Percentiles rank a stretch among this genome's conserved stretches.
Evolutionary conservation across 2,888 invertebrate genomes (phyloP).

Genomic region (Iphiclides podalirius): DNA sequence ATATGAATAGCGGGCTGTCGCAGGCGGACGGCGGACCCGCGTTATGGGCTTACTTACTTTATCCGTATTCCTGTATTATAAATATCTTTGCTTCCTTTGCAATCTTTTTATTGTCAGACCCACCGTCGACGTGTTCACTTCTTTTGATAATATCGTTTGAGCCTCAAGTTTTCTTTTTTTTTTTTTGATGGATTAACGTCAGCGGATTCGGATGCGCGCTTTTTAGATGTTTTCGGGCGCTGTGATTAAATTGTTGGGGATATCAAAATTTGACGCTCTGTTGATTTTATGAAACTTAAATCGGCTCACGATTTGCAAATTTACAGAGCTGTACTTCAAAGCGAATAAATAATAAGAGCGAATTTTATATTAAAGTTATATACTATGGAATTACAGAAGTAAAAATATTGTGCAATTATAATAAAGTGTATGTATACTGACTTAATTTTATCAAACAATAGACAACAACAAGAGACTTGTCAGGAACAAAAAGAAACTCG

Average conservation of each 20-base stretch:
- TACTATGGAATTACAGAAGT: too few relatives aligned
- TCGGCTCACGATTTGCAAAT: not conserved
- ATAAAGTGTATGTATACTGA: too few relatives aligned
- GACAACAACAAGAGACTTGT: too few relatives aligned
- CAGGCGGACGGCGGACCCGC: conserved; percentile 35
- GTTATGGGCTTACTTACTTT: conserved; percentile 38
- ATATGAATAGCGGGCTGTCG: conserved; percentile 40
- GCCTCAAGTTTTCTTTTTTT: conserved; percentile 28
- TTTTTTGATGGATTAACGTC: conserved; percentile 47
- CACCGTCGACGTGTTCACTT: conserved; percentile 25
- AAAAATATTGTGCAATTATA: too few relatives aligned
- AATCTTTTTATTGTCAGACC: conserved; percentile 38
- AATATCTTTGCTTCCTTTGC: conserved; percentile 43
- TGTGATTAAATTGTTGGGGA: conserved; percentile 18
- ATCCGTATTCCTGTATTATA: conserved; percentile 33
- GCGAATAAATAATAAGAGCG: not conserved
- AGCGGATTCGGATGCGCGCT: conserved; percentile 44
- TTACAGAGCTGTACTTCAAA: not conserved
- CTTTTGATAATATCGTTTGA: conserved; percentile 31
- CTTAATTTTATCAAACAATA: too few relatives aligned
- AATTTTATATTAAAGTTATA: too few relatives aligned
- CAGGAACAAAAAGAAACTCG: too few relatives aligned
- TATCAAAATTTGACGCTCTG: conserved; percentile 7
- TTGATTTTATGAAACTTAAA: conserved; percentile 5
- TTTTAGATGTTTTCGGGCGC: conserved; percentile 15